Evolutionary conservation across 2,888 invertebrate species (phyloP), one percentile per base, ranked within the genome.

Genomic region (Hypselothyrea guttata): DNA sequence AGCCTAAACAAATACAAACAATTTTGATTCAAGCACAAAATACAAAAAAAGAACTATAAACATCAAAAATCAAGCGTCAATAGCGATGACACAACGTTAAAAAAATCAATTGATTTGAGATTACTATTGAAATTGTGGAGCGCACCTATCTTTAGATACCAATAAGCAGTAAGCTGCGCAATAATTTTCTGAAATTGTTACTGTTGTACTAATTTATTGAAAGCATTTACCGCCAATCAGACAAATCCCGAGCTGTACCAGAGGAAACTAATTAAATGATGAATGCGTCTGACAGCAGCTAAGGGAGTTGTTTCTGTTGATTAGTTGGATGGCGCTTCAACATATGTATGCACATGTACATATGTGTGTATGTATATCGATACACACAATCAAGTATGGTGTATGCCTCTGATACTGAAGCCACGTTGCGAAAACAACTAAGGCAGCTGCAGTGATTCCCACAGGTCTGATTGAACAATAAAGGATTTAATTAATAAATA

Each of bases 401-500:
- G 11, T 40, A 37, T 34, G 31, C 48, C 45, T 27, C 44, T 13
- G 38, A 8, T 33, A 38, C 38, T 31, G 45, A 33, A 54, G 12
- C 11, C 30, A 18, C 12, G 48, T 12, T 31, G 34, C 28, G 35
- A 40, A 34, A 52, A 46, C 51, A 59, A 42, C 46, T 38, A 45
- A 34, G 47, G 33, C 66, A 62, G 49, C 56, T 76, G 79, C 40
- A 33, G 7, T 38, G 54, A 68, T 84, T 81, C 84, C 81, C 86
- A 86, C 62, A 56, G 56, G 67, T 81, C 74, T 65, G 67, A 84
- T 81, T 69, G 64, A 71, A 86, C 73, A 81, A 73, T 76, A 66
- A 84, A 81, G 84, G 74, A 71, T 84, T 86, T 86, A 81, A 81
- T 81, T 81, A 86, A 86, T 84, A 85, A 85, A 76, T 84, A 81